Base-by-base conservation (phyloP, 2,888 invertebrate species). In the Machimus atricapillus region DNA sequence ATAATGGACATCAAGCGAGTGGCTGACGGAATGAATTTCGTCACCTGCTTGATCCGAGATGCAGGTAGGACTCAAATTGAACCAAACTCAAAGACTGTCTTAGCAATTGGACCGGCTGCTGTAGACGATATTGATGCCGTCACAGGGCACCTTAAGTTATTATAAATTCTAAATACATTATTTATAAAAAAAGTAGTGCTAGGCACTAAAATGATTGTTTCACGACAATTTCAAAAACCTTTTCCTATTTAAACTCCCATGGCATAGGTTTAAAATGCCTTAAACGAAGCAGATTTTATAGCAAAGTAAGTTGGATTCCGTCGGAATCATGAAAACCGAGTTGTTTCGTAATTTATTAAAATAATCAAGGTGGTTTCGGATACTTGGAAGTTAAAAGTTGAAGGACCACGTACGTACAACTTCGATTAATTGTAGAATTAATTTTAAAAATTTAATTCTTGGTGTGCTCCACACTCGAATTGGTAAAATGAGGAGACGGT, bases 11-110 rank as follows among this genome's bases (percentile, higher is more conserved):
- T 98, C 85, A 94, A 95, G 66, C 94, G 94, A 85, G 93, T 94
- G 88, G 98, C 98, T 0, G 95, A 94, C 89, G 93, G 94, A 43
- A 91, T 94, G 87, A 96, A 96, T 43, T 93, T 98, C 0, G 93
- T 96, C 56, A 95, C 96, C 14, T 95, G 96, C 88, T 91, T 97
- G 40, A 96, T 99, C 88, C 94, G 95, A 89, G 98, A 99, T 93
- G 98, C 98, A 5, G 99, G 99, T 1, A 95, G 97, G 89, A 99
- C 98, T 7, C 98, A 99, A 93, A 96, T 99, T 88, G 96, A 96
- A 78, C 95, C 96, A 0, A 98, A 98, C 89, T 96, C 97, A 12
- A 94, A 95, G 90, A 99, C 99, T 87, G 98, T 98, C 1, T 93
- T 98, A 87, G 98, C 97, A 1, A 94, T 99, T 86, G 99, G 99